A percentile compares a stretch with the other conserved stretches of the same genome.
phyloP scores from a whole-genome alignment of 2,888 invertebrate genomes.

The Gastracanthus pulcherrimus region DNA sequence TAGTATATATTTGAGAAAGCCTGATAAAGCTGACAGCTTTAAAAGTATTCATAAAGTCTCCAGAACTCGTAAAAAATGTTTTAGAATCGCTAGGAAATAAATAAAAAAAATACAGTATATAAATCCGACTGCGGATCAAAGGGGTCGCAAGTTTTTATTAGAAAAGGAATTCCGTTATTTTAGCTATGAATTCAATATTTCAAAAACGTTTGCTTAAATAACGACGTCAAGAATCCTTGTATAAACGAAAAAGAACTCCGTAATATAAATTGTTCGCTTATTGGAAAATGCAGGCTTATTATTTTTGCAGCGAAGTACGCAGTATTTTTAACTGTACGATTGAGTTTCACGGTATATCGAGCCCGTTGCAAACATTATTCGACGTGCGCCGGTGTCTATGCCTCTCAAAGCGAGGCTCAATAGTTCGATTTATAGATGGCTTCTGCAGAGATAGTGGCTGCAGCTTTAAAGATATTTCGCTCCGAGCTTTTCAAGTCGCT shows the following conservation, averaged over 20 bases:
- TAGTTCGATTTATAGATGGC: constrained; percentile 39
- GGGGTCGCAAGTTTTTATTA: neutral
- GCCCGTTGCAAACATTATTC: neutral
- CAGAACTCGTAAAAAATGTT: neutral
- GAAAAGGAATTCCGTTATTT: neutral
- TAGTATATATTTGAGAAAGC: neutral
- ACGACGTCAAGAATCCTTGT: too few relatives aligned
- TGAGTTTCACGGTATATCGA: neutral
- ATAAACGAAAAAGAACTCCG: too few relatives aligned
- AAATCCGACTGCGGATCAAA: neutral
- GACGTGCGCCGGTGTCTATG: neutral
- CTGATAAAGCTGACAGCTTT: neutral
- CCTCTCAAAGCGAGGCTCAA: constrained; percentile 27
- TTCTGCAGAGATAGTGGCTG: constrained; percentile 22
- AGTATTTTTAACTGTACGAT: neutral
- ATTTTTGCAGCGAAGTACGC: neutral
- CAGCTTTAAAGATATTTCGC: constrained; percentile 40
- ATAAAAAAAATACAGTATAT: neutral
- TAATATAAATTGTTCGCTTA: neutral
- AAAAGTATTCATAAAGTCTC: neutral
- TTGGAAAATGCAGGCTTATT: neutral
- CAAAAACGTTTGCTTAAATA: too few relatives aligned
- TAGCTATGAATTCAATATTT: too few relatives aligned
- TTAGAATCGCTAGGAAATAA: neutral
- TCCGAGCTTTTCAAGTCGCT: constrained; percentile 32